A percentile compares a stretch with the other conserved stretches of the same genome.
These are phyloP conservation scores for Aphelenchoides besseyi DNA, from an alignment of 1,140 invertebrate genomes.

Conservation along the genomic window DNA sequence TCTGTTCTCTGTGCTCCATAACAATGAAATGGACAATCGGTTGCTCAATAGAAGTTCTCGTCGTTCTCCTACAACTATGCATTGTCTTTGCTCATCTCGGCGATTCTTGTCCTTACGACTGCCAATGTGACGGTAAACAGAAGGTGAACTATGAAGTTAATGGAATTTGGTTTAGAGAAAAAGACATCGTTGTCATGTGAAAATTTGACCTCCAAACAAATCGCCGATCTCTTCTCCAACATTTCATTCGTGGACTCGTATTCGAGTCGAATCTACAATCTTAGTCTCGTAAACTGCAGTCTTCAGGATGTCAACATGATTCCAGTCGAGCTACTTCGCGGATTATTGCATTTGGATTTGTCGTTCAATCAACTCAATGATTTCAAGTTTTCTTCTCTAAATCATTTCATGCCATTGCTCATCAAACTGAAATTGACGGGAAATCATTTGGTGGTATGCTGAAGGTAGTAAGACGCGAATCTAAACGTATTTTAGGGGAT, in stretches of 20 bases:
- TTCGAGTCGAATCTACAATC: background rate
- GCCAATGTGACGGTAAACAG: slow-evolving; percentile 7
- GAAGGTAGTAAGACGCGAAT: background rate
- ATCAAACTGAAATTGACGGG: slow-evolving; percentile 17
- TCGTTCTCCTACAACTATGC: background rate
- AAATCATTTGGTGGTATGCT: slow-evolving; percentile 16
- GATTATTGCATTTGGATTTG: slow-evolving; percentile 16
- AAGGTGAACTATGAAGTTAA: no score
- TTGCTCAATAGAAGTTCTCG: no score
- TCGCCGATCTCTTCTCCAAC: background rate
- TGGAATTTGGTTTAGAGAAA: background rate
- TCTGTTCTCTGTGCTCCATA: no score
- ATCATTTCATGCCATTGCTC: slow-evolving; percentile 9
- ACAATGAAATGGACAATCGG: background rate
- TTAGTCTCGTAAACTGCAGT: slow-evolving; percentile 7
- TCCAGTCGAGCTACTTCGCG: background rate
- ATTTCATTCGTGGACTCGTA: slow-evolving; percentile 8
- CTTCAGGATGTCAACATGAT: slow-evolving; percentile 1
- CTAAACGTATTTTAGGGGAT: slow-evolving; percentile 32
- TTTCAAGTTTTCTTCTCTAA: slow-evolving; percentile 13
- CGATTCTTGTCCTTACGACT: background rate
- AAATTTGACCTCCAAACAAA: no score
- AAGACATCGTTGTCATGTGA: no score
- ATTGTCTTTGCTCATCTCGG: background rate
- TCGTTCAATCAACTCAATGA: slow-evolving; percentile 15